A percentile compares a stretch with the other conserved stretches of the same genome.
Conservation (phyloP, 1,140 invertebrate genomes). For the Ceratitis capitata region DNA sequence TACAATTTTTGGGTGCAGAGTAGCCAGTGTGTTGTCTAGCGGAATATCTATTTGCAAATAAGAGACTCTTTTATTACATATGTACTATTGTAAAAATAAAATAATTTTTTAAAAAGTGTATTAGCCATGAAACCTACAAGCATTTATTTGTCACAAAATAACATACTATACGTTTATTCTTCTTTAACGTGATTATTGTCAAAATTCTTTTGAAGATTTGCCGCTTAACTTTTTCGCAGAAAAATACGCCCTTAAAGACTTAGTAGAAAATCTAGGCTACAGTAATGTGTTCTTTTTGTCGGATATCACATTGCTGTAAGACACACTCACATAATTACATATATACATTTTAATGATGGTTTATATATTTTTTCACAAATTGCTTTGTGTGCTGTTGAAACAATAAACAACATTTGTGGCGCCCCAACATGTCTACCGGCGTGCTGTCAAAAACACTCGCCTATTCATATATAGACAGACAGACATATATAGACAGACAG, state of each 20-base stretch:
- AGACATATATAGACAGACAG: not conserved
- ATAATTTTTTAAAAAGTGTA: too few species aligned
- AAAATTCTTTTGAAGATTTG: not conserved
- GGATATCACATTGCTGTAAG: not conserved
- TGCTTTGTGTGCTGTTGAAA: slow-evolving; percentile 20
- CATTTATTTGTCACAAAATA: not conserved
- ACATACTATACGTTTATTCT: not conserved
- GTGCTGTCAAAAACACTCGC: not conserved
- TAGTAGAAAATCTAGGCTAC: not conserved
- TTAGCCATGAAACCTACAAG: not conserved
- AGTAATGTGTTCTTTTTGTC: not conserved
- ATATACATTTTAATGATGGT: not conserved
- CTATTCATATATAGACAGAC: not conserved
- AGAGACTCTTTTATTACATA: too few species aligned
- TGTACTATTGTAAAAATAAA: too few species aligned
- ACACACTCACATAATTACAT: not conserved
- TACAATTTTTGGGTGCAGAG: too few species aligned
- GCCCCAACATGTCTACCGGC: slow-evolving; percentile 30
- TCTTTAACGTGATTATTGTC: not conserved
- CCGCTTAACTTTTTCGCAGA: not conserved
- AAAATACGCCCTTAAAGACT: not conserved
- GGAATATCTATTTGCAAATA: too few species aligned
- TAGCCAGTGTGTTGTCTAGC: too few species aligned
- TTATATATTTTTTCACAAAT: not conserved
- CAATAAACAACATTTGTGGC: slow-evolving; percentile 33